Conservation (phyloP, 2,797 vertebrate genomes). For the Phalloptychus januarius region DNA sequence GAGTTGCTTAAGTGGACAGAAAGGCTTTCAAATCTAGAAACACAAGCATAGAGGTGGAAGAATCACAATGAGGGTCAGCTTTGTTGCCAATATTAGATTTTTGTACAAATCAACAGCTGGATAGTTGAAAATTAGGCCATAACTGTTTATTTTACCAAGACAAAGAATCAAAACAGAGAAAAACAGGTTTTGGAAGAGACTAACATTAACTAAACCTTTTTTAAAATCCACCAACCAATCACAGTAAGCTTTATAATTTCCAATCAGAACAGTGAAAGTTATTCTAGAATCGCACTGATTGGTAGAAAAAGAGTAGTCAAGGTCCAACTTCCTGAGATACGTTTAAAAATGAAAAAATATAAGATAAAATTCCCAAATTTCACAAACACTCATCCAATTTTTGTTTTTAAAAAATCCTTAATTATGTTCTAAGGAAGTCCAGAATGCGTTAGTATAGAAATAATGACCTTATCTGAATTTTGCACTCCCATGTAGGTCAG, state of each 20-base stretch:
- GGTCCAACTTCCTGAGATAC: not conserved
- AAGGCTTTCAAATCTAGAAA: no score
- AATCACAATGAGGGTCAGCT: no score
- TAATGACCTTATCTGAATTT: constrained; percentile 84
- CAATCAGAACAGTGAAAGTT: not conserved
- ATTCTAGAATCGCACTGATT: not conserved
- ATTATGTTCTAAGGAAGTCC: not conserved
- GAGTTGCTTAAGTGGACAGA: no score
- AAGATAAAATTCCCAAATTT: not conserved
- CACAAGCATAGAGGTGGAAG: no score
- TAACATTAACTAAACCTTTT: not conserved
- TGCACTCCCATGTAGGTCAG: constrained; percentile 92
- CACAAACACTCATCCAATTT: not conserved
- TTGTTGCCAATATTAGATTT: no score
- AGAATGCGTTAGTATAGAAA: not conserved
- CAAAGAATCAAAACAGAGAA: no score
- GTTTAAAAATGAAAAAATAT: not conserved
- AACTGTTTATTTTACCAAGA: no score
- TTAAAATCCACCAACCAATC: not conserved
- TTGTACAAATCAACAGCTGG: no score
- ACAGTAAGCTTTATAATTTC: not conserved
- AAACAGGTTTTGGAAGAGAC: not conserved
- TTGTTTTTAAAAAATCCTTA: not conserved
- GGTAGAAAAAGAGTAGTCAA: not conserved
- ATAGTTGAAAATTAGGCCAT: no score